phyloP scores from a whole-genome alignment of 2,888 invertebrate species.

The Cosmorhoe ocellata region DNA sequence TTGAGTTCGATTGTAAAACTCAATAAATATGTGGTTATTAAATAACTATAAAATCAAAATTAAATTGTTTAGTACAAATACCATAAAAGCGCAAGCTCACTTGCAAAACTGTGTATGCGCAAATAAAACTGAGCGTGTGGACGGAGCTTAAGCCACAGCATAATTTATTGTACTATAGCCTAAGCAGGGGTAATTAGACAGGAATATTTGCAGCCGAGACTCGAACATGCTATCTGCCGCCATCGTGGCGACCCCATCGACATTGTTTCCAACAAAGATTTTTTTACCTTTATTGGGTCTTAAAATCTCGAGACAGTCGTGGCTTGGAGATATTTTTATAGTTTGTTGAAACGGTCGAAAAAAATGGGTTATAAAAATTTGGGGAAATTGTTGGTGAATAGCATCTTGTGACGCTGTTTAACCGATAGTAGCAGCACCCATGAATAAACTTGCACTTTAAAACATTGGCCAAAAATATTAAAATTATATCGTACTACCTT shows the following conservation, averaged over 20 bases:
- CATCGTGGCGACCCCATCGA: conserved; percentile 63
- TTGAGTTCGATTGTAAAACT: too few relatives aligned
- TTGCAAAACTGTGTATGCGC: background rate
- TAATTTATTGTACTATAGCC: conserved; percentile 22
- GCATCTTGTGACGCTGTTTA: background rate
- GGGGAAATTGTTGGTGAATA: background rate
- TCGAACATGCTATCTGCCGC: conserved; percentile 63
- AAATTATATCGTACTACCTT: too few relatives aligned
- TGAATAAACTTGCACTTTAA: too few relatives aligned
- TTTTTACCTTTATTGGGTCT: conserved; percentile 39
- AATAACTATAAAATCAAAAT: too few relatives aligned
- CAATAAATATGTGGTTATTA: too few relatives aligned
- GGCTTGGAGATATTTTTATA: conserved; percentile 23
- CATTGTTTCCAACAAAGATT: conserved; percentile 58
- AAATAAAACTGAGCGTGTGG: conserved; percentile 1
- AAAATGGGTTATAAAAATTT: conserved; percentile 7
- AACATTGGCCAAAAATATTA: too few relatives aligned
- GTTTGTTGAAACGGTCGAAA: conserved; percentile 7
- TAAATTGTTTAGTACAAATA: too few relatives aligned
- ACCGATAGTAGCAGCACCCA: too few relatives aligned
- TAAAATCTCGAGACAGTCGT: conserved; percentile 43
- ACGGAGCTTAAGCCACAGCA: conserved; percentile 16
- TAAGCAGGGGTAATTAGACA: conserved; percentile 63
- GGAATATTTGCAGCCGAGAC: conserved; percentile 59
- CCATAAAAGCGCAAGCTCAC: background rate